phyloP scores from a whole-genome alignment of 2,113 vertebrate genomes.

The Canis aureus region DNA sequence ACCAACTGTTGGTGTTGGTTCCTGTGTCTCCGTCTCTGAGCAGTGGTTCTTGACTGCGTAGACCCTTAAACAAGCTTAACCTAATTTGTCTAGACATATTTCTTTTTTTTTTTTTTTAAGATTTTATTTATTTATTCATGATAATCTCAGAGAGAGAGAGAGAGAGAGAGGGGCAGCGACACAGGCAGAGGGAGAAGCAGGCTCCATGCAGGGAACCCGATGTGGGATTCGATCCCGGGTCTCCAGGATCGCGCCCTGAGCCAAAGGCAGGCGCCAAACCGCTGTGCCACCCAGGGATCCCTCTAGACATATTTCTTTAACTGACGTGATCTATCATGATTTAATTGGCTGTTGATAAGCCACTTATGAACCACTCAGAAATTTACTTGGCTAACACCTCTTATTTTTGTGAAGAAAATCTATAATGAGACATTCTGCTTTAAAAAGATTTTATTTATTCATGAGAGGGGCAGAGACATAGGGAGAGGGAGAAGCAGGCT shows the following conservation, averaged over 20 bases:
- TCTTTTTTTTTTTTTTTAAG: neutral
- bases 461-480: no score
- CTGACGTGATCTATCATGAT: neutral
- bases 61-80: neutral
- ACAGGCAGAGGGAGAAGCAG: no score
- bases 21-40: neutral
- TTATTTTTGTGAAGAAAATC: slow-evolving; percentile 18
- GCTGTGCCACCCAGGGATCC: no score
- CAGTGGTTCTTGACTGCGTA: neutral
- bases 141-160: no score
- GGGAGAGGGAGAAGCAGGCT: no score
- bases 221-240: no score
- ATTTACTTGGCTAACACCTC: neutral
- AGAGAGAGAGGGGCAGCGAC: no score
- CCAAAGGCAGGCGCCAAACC: no score
- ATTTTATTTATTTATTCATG: no score
- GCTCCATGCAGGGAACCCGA: no score
- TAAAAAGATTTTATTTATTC: no score
- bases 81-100: neutral
- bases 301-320: neutral
- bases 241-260: no score
- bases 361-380: neutral
- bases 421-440: neutral
- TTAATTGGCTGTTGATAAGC: neutral
- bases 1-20: neutral